Evolutionary conservation across 2,797 vertebrate species (phyloP).

Genomic region (Myotis pilosus): DNA sequence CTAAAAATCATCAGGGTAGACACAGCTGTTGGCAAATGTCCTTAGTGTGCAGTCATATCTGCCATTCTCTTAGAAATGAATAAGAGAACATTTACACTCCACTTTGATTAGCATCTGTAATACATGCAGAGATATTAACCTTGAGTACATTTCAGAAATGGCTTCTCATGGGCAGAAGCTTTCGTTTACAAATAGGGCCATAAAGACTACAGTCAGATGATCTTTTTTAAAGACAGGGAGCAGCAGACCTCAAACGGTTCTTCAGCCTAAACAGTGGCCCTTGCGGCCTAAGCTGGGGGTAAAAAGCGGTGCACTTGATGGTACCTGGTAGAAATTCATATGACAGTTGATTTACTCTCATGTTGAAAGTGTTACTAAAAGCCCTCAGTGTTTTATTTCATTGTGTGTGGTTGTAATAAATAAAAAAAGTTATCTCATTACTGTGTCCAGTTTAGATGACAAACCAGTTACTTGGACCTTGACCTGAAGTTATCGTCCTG

Average conservation of each 20-base stretch:
- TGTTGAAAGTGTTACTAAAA: slow-evolving; percentile 43
- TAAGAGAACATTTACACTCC: slow-evolving; percentile 2
- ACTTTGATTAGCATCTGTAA: slow-evolving; percentile 43
- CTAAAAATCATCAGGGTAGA: background rate
- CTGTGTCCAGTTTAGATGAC: background rate
- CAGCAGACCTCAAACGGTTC: background rate
- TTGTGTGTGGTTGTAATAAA: slow-evolving; percentile 12
- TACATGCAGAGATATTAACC: background rate
- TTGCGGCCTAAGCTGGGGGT: background rate
- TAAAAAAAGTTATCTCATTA: background rate
- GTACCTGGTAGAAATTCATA: slow-evolving; percentile 36
- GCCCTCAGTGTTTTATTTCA: slow-evolving; percentile 19
- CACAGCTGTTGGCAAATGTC: background rate
- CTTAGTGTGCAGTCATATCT: background rate
- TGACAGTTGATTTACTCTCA: slow-evolving; percentile 30
- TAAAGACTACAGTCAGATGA: background rate
- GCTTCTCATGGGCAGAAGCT: background rate
- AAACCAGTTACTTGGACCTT: background rate
- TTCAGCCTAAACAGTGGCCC: background rate
- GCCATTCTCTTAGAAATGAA: slow-evolving; percentile 14
- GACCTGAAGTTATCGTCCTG: background rate
- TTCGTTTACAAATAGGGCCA: slow-evolving; percentile 3
- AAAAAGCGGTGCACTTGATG: background rate
- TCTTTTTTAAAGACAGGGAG: background rate
- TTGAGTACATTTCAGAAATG: background rate